Conservation (phyloP, 2,113 vertebrate genomes). For the Collichthys lucidus region DNA sequence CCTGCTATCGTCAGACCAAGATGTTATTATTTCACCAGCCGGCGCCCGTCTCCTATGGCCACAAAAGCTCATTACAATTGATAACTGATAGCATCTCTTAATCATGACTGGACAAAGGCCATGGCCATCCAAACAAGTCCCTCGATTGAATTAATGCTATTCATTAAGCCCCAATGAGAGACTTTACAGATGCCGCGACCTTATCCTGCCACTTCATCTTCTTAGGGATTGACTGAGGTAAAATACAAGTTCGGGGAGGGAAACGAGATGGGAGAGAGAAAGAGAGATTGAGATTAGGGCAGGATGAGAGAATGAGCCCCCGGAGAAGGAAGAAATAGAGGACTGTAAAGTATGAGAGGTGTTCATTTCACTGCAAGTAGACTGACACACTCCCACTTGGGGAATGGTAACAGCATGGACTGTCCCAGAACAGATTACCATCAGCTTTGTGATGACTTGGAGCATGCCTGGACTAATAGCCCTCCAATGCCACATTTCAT, state of each 20-base stretch:
- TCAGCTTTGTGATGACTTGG: constrained; percentile 56
- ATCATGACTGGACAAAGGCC: constrained; percentile 81
- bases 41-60: constrained; percentile 56
- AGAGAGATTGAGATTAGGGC: constrained; percentile 50
- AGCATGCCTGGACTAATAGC: constrained; percentile 64
- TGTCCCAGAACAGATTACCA: constrained; percentile 69
- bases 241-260: constrained; percentile 40
- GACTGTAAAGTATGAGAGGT: constrained; percentile 44
- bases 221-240: constrained; percentile 65
- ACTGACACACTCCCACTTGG: constrained; percentile 54
- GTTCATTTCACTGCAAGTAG: constrained; percentile 49
- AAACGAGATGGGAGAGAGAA: background rate
- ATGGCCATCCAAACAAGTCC: constrained; percentile 76
- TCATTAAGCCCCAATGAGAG: constrained; percentile 81
- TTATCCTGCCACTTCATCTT: constrained; percentile 80
- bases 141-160: constrained; percentile 82
- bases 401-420: constrained; percentile 45
- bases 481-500: constrained; percentile 69
- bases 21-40: constrained; percentile 73
- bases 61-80: constrained; percentile 83
- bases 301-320: constrained; percentile 53
- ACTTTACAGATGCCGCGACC: constrained; percentile 75
- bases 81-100: constrained; percentile 82
- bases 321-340: constrained; percentile 22
- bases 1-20: constrained; percentile 56